These are phyloP conservation scores for Mastacembelus armatus DNA, from an alignment of 2,797 vertebrate species.

Conservation along the genomic window DNA sequence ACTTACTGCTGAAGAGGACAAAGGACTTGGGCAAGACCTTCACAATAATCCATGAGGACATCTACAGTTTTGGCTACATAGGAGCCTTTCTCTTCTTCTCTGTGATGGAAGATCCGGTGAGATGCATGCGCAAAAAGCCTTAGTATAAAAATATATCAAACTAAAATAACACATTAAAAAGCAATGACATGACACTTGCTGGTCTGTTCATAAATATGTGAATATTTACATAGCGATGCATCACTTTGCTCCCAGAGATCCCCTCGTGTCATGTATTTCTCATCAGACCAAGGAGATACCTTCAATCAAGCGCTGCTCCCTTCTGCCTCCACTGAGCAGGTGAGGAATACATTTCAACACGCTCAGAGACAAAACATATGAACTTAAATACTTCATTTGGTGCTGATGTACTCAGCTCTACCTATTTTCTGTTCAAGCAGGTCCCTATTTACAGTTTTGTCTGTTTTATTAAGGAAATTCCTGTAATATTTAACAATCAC, in stretches of 20 bases:
- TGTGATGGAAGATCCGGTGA: slow-evolving; percentile 83
- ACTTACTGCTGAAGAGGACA: slow-evolving; percentile 81
- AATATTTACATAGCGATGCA: neutral
- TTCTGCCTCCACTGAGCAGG: slow-evolving; percentile 85
- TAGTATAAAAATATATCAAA: neutral
- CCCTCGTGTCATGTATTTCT: slow-evolving; percentile 86
- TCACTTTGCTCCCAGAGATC: slow-evolving; percentile 70
- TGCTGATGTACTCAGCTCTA: too few relatives aligned
- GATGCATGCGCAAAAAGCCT: neutral
- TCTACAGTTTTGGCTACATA: slow-evolving; percentile 86
- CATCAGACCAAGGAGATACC: slow-evolving; percentile 83
- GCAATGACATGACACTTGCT: neutral
- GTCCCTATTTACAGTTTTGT: neutral
- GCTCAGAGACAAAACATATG: neutral
- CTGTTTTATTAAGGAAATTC: neutral
- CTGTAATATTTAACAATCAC: neutral
- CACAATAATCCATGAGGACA: slow-evolving; percentile 79
- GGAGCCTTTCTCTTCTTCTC: slow-evolving; percentile 87
- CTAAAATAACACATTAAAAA: neutral
- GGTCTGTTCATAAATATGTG: neutral
- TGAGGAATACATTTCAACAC: slow-evolving; percentile 41
- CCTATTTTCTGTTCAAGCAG: too few relatives aligned
- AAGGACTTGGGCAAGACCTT: slow-evolving; percentile 83
- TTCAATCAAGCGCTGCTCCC: slow-evolving; percentile 85
- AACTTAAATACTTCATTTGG: neutral